Evolutionary conservation across 92 coral and sea anemone genomes (phyloP).

Genomic region (Heliopora coerulea): DNA sequence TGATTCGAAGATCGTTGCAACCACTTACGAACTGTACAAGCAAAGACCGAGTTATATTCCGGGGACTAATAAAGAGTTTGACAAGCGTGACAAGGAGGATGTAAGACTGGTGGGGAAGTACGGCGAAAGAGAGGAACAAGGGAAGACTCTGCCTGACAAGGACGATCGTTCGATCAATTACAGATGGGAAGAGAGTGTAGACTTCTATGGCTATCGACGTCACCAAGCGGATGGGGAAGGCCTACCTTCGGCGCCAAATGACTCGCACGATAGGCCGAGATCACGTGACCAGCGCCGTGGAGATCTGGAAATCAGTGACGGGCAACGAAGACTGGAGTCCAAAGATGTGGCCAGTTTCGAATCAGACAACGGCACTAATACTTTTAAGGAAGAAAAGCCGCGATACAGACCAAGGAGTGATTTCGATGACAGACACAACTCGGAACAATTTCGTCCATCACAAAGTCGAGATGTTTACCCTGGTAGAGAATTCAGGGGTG

Average conservation of each 20-base stretch:
- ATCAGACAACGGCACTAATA: too few species aligned
- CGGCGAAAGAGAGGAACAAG: background rate
- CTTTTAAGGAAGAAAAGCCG: too few species aligned
- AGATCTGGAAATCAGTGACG: background rate
- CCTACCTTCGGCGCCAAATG: background rate
- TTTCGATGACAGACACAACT: too few species aligned
- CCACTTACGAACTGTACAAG: background rate
- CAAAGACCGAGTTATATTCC: background rate
- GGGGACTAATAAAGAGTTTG: background rate
- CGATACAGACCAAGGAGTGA: too few species aligned
- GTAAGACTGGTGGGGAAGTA: background rate
- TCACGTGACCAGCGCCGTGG: background rate
- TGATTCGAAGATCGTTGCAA: background rate
- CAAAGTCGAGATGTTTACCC: background rate
- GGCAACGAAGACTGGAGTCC: background rate
- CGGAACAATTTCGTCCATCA: too few species aligned
- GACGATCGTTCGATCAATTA: background rate
- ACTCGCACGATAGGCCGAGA: background rate
- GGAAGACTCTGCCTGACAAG: background rate
- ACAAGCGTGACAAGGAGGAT: background rate
- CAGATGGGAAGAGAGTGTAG: conserved; percentile 25
- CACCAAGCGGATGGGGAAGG: conserved; percentile 8
- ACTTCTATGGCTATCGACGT: conserved; percentile 18
- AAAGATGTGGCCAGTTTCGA: too few species aligned
- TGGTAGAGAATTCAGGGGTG: background rate